Percentiles rank a stretch among this genome's conserved stretches.
phyloP scores from a whole-genome alignment of 2,113 vertebrate species.

The Clinocottus analis region DNA sequence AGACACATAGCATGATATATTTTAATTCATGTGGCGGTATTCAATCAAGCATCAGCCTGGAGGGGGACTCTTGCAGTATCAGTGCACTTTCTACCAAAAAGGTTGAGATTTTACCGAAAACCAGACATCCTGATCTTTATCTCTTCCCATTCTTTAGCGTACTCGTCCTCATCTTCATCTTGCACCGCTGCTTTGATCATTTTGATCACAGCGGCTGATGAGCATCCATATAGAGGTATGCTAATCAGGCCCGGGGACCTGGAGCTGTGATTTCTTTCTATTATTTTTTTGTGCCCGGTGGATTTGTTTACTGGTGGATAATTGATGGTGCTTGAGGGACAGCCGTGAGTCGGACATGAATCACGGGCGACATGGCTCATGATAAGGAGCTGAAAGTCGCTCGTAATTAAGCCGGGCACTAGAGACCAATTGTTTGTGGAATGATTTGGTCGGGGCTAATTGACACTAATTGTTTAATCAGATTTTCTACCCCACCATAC shows the following conservation, averaged over 20 bases:
- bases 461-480: slow-evolving; percentile 99
- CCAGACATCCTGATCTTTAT: slow-evolving; percentile 26
- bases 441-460: slow-evolving; percentile 98
- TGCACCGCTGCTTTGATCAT: slow-evolving; percentile 61
- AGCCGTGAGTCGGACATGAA: slow-evolving; percentile 94
- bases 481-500: slow-evolving; percentile 90
- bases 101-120: slow-evolving; percentile 6
- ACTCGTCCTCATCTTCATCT: slow-evolving; percentile 51
- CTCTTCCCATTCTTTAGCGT: slow-evolving; percentile 23
- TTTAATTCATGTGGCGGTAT: slow-evolving; percentile 2
- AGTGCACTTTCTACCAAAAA: not conserved
- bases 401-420: slow-evolving; percentile 98
- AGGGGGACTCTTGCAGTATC: not conserved
- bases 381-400: slow-evolving; percentile 97
- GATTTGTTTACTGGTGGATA: slow-evolving; percentile 96
- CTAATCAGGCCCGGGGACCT: slow-evolving; percentile 83
- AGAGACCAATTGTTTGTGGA: slow-evolving; percentile 99
- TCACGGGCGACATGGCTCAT: slow-evolving; percentile 90
- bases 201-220: slow-evolving; percentile 56
- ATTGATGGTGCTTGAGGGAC: slow-evolving; percentile 99
- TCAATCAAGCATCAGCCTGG: slow-evolving; percentile 2
- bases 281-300: slow-evolving; percentile 72
- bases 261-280: slow-evolving; percentile 71
- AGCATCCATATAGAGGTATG: slow-evolving; percentile 79
- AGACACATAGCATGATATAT: not conserved